A percentile compares a stretch with the other conserved stretches of the same genome.
Evolutionary conservation across 1,140 invertebrate species (phyloP).

Genomic region (Bemisia tabaci): DNA sequence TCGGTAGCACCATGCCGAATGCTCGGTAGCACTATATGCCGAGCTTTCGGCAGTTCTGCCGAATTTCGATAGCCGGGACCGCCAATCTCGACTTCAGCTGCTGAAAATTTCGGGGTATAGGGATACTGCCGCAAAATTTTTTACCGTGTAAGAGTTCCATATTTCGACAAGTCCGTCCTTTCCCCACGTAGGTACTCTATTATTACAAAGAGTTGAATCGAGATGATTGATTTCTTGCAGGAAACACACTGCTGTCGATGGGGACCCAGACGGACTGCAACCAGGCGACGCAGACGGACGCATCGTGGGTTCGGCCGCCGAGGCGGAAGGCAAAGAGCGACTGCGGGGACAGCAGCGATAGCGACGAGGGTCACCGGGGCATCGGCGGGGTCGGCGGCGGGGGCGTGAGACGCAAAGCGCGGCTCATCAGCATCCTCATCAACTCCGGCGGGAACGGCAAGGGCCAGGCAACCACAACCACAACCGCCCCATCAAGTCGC

Average conservation of each 20-base stretch:
- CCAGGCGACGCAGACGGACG: constrained; percentile 58
- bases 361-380: constrained; percentile 27
- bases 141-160: no score
- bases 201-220: no score
- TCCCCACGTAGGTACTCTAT: no score
- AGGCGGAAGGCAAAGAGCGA: constrained; percentile 54
- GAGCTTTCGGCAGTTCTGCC: no score
- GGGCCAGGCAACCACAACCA: background rate
- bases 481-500: constrained; percentile 27
- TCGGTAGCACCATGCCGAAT: no score
- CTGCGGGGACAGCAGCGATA: constrained; percentile 45
- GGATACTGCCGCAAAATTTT: no score
- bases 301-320: constrained; percentile 12
- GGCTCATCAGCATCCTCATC: background rate
- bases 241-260: constrained; percentile 31
- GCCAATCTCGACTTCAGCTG: no score
- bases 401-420: constrained; percentile 1
- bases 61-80: no score
- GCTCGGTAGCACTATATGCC: no score
- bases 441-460: background rate
- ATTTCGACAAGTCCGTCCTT: no score
- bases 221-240: no score
- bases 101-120: no score
- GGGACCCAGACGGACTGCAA: constrained; percentile 67
- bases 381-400: background rate